Conservation (phyloP, 2,888 invertebrate species). For the Eudemis profundana region DNA sequence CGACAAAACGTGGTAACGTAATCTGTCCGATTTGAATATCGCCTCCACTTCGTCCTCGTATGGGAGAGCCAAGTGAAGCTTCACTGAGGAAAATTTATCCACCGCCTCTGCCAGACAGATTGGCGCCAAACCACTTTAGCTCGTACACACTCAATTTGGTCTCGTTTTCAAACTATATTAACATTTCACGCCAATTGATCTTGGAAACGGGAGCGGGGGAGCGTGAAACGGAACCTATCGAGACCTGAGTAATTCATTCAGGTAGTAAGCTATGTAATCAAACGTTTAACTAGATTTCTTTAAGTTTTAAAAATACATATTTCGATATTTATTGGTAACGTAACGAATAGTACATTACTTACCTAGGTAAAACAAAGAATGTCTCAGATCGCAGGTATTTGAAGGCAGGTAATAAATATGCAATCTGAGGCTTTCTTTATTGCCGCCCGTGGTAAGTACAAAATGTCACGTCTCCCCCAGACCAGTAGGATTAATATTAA, state of each 20-base stretch:
- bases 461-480: too few relatives aligned
- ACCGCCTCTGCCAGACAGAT: conserved; percentile 48
- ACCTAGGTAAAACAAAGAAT: too few relatives aligned
- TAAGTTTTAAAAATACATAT: too few relatives aligned
- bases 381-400: too few relatives aligned
- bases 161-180: conserved; percentile 38
- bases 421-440: too few relatives aligned
- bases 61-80: conserved; percentile 35
- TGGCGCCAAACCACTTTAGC: conserved; percentile 49
- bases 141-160: conserved; percentile 32
- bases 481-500: too few relatives aligned
- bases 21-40: conserved; percentile 38
- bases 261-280: too few relatives aligned
- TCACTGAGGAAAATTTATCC: conserved; percentile 34
- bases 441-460: too few relatives aligned
- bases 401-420: too few relatives aligned
- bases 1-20: conserved; percentile 40
- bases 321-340: too few relatives aligned
- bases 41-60: conserved; percentile 24
- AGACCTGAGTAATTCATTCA: background rate
- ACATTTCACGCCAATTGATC: conserved; percentile 33
- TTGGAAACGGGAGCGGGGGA: background rate
- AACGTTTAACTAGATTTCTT: too few relatives aligned
- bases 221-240: background rate
- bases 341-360: too few relatives aligned